Conservation (phyloP, 2,113 vertebrate genomes). For the Tachuris rubrigastra region DNA sequence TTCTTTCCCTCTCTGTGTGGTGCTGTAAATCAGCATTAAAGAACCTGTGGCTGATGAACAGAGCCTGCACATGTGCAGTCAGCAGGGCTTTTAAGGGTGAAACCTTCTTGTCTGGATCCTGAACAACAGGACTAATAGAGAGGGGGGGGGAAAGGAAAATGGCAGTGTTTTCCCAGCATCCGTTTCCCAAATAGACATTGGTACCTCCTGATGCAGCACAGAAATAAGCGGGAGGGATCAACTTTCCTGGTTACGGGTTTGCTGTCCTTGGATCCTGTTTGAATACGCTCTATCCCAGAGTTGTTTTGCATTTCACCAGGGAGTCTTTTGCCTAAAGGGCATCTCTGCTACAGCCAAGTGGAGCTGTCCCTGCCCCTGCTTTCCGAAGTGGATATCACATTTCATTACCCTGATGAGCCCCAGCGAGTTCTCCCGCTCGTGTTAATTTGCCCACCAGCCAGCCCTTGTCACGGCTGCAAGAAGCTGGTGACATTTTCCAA, state of each 20-base stretch:
- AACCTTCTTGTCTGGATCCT: neutral
- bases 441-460: conserved; percentile 60
- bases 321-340: conserved; percentile 63
- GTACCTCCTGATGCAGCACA: neutral
- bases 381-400: conserved; percentile 59
- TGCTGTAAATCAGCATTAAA: neutral
- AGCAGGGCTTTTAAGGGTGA: neutral
- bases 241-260: neutral
- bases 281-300: neutral
- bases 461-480: conserved; percentile 2
- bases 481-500: conserved; percentile 35
- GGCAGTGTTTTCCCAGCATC: neutral
- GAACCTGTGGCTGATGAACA: accelerated
- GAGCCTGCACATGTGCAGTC: neutral
- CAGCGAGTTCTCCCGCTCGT: neutral
- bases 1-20: accelerated
- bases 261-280: neutral
- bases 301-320: conserved; percentile 54
- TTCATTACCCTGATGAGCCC: conserved; percentile 66
- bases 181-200: neutral
- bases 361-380: conserved; percentile 3
- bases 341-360: neutral
- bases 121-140: neutral
- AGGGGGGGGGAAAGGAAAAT: neutral
- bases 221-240: neutral